Evolutionary conservation across 1,140 invertebrate genomes (phyloP), one percentile per base, ranked within the genome.

Genomic region (Papilio aristodemus): DNA sequence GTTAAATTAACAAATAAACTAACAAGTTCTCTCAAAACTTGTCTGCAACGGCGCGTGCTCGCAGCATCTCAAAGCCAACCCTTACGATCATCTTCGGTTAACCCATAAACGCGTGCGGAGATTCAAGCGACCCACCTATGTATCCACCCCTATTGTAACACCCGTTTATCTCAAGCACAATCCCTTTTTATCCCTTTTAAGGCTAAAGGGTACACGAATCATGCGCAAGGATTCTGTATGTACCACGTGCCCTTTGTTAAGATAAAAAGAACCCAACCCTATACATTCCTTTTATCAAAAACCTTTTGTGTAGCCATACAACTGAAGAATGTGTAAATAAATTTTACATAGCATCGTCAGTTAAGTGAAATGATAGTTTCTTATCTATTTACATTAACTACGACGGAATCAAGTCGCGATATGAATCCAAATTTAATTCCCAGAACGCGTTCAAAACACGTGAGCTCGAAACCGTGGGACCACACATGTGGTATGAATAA

Each of bases 141-240:
- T 50, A 71, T 66, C 63, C 66, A 71, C 69, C 77, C 78, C 78
- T 78, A 50, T 50, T 50, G 66, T 79, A 32, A 32, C 27, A 72
- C 72, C 74, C 75, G 75, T 85, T 85, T 82, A 86, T 88, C 84
- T 87, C 73, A 54, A 67, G 75, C 71, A 73, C 77, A 84, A 86
- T 84, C 80, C 79, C 80, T 83, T 84, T 75, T 73, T 83, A 83
- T 82, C 79, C 85, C 78, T 80, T 76, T 81, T 76, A 82, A 76
- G 77, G 80, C 77, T 82, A 82, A 83, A 88, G 87, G 81, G 83
- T 83, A 80, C 78, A 76, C 71, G 86, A 89, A 85, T 86, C 85
- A 78, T 89, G 79, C 79, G 84, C 83, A 90, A 80, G 80, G 88
- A 89, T 87, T 89, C 88, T 89, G 86, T 87, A 79, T 79, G 78